Percentiles rank a stretch among this genome's conserved stretches.
phyloP scores from a whole-genome alignment of 1,140 invertebrate species.

The Epicauta chinensis region DNA sequence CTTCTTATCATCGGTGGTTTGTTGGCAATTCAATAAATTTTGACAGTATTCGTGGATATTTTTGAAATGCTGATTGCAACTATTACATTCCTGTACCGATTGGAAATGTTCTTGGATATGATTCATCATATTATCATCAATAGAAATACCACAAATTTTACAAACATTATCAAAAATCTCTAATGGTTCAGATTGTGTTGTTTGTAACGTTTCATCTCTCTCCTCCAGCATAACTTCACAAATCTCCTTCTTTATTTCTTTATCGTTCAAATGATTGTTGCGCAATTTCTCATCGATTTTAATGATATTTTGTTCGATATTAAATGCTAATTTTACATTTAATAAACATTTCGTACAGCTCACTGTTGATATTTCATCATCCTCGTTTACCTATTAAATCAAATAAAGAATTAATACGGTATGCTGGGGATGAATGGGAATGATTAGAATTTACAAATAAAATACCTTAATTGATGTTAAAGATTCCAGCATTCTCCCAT shows the following conservation, averaged over 20 bases:
- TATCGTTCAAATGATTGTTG: neutral
- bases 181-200: neutral
- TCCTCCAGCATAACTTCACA: neutral
- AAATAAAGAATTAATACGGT: too few relatives aligned
- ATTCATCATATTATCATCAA: neutral
- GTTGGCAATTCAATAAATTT: neutral
- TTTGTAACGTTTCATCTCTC: neutral
- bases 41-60: slow-evolving; percentile 3
- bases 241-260: slow-evolving; percentile 2
- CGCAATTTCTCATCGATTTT: slow-evolving; percentile 3
- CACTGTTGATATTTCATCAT: slow-evolving; percentile 4
- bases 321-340: slow-evolving; percentile 11
- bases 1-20: neutral
- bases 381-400: slow-evolving; percentile 1
- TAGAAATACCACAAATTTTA: slow-evolving; percentile 1
- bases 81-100: slow-evolving; percentile 1
- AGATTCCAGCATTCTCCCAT: slow-evolving; percentile 1
- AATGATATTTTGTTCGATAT: slow-evolving; percentile 6
- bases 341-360: slow-evolving; percentile 8
- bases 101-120: slow-evolving; percentile 7
- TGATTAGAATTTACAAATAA: neutral
- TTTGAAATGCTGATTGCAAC: slow-evolving; percentile 1
- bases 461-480: slow-evolving; percentile 9
- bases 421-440: too few relatives aligned
- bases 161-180: neutral